Evolutionary conservation across 2,797 vertebrate genomes (phyloP).

Genomic region (Syngnathus rostellatus): DNA sequence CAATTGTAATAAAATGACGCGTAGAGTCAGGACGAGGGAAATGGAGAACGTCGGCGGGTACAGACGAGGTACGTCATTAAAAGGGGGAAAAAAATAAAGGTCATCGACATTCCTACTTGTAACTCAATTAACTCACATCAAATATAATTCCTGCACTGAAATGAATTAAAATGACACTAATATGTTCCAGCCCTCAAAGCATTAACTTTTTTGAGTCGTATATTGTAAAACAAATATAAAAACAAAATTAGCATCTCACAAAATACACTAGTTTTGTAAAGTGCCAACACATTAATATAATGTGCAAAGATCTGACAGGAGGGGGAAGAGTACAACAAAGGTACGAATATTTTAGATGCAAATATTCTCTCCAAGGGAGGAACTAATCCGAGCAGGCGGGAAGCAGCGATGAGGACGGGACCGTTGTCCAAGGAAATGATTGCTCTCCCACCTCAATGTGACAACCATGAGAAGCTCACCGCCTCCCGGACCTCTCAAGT

Average conservation of each 20-base stretch:
- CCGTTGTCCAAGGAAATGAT: conserved; percentile 64
- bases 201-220: too few species aligned
- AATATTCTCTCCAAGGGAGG: conserved; percentile 57
- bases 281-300: not conserved
- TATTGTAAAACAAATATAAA: too few species aligned
- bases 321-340: conserved; percentile 31
- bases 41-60: conserved; percentile 29
- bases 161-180: too few species aligned
- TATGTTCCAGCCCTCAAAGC: too few species aligned
- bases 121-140: not conserved
- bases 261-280: too few species aligned
- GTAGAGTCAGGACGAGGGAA: conserved; percentile 51
- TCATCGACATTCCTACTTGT: not conserved
- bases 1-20: conserved; percentile 80
- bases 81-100: not conserved
- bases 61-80: conserved; percentile 2
- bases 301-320: conserved; percentile 8
- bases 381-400: conserved; percentile 66
- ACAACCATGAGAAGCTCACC: conserved; percentile 71
- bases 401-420: conserved; percentile 59
- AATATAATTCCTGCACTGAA: too few species aligned
- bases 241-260: too few species aligned
- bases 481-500: conserved; percentile 58
- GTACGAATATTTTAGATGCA: conserved; percentile 51
- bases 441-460: conserved; percentile 66